phyloP scores from a whole-genome alignment of 2,888 invertebrate species.

The Masnerella sp. region DNA sequence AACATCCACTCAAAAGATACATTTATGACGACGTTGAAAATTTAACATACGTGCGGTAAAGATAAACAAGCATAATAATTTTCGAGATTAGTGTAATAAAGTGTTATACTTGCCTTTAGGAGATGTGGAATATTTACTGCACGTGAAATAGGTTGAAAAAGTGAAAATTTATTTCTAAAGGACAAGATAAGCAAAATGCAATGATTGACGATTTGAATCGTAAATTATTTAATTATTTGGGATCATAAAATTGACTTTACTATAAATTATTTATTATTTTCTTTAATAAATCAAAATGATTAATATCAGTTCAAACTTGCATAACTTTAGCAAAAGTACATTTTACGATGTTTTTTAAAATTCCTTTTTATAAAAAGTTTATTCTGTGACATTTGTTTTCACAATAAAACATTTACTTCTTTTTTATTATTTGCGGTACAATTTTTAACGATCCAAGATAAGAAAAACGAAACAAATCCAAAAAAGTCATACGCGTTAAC shows the following conservation, averaged over 20 bases:
- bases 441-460: too few species aligned
- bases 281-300: not conserved
- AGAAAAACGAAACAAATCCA: too few species aligned
- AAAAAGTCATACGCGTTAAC: too few species aligned
- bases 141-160: constrained; percentile 6
- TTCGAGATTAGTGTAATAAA: constrained; percentile 25
- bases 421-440: too few species aligned
- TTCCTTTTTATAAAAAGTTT: too few species aligned
- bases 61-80: constrained; percentile 32
- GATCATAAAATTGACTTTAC: not conserved
- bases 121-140: not conserved
- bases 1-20: constrained; percentile 7
- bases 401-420: too few species aligned
- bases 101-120: constrained; percentile 8
- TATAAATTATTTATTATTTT: too few species aligned
- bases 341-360: too few species aligned
- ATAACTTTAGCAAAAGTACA: too few species aligned
- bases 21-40: constrained; percentile 29
- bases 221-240: too few species aligned
- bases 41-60: constrained; percentile 23
- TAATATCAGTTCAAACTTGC: too few species aligned
- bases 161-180: not conserved
- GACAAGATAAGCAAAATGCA: constrained; percentile 7
- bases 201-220: not conserved
- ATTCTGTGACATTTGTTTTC: too few species aligned